Evolutionary conservation across 2,113 vertebrate species (phyloP).

Genomic region (Campylomormyrus tamandua): DNA sequence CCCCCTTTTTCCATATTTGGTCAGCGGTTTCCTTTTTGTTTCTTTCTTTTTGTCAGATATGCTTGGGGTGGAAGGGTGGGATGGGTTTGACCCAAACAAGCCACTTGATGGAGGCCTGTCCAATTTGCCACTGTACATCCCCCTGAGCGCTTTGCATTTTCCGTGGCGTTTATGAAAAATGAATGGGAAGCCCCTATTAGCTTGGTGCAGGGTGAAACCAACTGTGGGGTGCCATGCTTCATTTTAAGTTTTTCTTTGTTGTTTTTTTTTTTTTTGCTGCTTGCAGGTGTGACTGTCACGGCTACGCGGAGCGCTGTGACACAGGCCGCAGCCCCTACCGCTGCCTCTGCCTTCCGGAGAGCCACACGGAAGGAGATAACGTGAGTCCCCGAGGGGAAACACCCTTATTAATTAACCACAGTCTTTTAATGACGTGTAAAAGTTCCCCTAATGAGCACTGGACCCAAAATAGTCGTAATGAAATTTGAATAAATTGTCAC

Average conservation of each 20-base stretch:
- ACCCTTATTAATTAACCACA: slow-evolving; percentile 39
- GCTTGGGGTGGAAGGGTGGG: background rate
- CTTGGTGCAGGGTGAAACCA: slow-evolving; percentile 19
- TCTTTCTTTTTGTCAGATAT: background rate
- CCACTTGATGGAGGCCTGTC: slow-evolving; percentile 39
- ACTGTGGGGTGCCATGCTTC: background rate
- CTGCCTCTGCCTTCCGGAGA: slow-evolving; percentile 72
- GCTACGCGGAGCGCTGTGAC: slow-evolving; percentile 76
- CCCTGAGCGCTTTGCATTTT: slow-evolving; percentile 49
- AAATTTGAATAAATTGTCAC: slow-evolving; percentile 27
- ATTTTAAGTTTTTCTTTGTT: background rate
- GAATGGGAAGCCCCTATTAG: slow-evolving; percentile 49
- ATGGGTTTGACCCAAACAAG: slow-evolving; percentile 23
- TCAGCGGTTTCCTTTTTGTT: slow-evolving; percentile 10
- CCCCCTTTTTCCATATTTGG: background rate
- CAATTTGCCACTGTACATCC: slow-evolving; percentile 43
- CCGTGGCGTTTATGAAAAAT: slow-evolving; percentile 61
- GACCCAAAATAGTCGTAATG: slow-evolving; percentile 32
- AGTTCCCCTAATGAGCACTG: slow-evolving; percentile 36
- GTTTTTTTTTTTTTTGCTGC: slow-evolving; percentile 15
- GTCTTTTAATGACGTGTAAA: slow-evolving; percentile 33
- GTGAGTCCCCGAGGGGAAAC: slow-evolving; percentile 61
- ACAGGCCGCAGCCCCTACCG: slow-evolving; percentile 59
- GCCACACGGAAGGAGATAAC: slow-evolving; percentile 73
- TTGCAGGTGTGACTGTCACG: slow-evolving; percentile 79